Conservation (phyloP, 1,140 invertebrate genomes). For the Aplysia californica region DNA sequence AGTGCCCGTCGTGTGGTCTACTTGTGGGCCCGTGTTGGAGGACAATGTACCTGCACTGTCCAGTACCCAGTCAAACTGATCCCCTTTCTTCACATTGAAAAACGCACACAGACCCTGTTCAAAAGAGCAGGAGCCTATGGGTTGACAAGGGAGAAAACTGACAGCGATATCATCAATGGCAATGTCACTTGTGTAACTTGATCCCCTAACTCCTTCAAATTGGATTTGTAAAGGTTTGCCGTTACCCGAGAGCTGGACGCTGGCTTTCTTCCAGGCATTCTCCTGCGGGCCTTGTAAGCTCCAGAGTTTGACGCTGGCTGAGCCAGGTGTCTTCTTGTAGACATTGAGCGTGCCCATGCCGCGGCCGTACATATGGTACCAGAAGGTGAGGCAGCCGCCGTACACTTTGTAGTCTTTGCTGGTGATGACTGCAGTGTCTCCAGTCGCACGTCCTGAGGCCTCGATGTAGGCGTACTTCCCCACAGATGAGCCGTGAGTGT, state of each 20-base stretch:
- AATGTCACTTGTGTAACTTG: slow-evolving; percentile 50
- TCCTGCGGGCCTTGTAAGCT: slow-evolving; percentile 10
- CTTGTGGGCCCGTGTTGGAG: slow-evolving; percentile 50
- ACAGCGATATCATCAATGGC: slow-evolving; percentile 61
- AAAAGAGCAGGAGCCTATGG: slow-evolving; percentile 47
- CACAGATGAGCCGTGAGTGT: slow-evolving; percentile 39
- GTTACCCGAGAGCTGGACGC: neutral
- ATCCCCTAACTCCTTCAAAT: slow-evolving; percentile 50
- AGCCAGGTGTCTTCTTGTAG: slow-evolving; percentile 38
- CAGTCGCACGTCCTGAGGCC: slow-evolving; percentile 43
- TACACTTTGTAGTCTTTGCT: slow-evolving; percentile 35
- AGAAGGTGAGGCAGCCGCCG: slow-evolving; percentile 57
- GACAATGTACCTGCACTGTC: slow-evolving; percentile 44
- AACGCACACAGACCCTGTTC: slow-evolving; percentile 47
- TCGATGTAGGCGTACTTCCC: slow-evolving; percentile 62
- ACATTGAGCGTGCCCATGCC: slow-evolving; percentile 57
- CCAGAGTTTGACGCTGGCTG: slow-evolving; percentile 5
- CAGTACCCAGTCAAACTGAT: slow-evolving; percentile 57
- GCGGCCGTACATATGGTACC: slow-evolving; percentile 81
- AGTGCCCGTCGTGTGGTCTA: slow-evolving; percentile 50
- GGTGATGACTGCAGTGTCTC: slow-evolving; percentile 52
- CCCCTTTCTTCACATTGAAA: slow-evolving; percentile 48
- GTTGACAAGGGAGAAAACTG: slow-evolving; percentile 29
- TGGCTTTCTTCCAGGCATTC: slow-evolving; percentile 17
- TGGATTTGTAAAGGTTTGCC: slow-evolving; percentile 34